These are phyloP conservation scores for Tachina fera DNA, from an alignment of 2,888 invertebrate species.

Conservation along the genomic window DNA sequence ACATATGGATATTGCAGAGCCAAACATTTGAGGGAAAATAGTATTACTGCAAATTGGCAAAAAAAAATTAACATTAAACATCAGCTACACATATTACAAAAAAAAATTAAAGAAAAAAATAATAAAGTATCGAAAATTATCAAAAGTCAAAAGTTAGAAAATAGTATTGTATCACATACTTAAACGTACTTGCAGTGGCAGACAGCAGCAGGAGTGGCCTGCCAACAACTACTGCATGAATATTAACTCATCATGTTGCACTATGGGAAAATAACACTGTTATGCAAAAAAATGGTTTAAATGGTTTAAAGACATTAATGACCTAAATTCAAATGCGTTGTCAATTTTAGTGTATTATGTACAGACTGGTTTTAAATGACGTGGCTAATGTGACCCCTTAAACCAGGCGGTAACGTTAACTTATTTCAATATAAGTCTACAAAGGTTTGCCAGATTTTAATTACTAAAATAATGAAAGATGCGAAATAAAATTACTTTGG, in stretches of 20 bases:
- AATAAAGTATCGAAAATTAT: slow-evolving; percentile 54
- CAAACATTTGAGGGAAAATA: neutral
- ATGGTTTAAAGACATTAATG: too few species aligned
- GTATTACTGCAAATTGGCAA: slow-evolving; percentile 12
- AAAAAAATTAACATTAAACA: slow-evolving; percentile 28
- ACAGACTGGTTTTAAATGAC: too few species aligned
- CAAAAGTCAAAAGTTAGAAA: slow-evolving; percentile 67
- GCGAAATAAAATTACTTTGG: too few species aligned
- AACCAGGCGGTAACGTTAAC: too few species aligned
- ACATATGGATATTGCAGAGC: neutral
- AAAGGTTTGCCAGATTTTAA: too few species aligned
- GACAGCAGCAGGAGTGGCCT: neutral
- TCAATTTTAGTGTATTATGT: too few species aligned
- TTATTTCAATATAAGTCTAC: too few species aligned
- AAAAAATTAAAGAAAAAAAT: neutral
- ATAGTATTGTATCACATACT: slow-evolving; percentile 26
- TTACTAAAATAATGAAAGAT: too few species aligned
- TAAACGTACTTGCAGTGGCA: slow-evolving; percentile 3
- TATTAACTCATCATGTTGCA: neutral
- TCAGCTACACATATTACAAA: neutral
- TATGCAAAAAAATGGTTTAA: too few species aligned
- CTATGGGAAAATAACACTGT: slow-evolving; percentile 18
- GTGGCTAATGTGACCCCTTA: too few species aligned
- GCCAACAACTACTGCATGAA: neutral
- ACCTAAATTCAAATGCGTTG: too few species aligned